phyloP scores from a whole-genome alignment of 2,888 invertebrate genomes.

The Seira sanloemensis region DNA sequence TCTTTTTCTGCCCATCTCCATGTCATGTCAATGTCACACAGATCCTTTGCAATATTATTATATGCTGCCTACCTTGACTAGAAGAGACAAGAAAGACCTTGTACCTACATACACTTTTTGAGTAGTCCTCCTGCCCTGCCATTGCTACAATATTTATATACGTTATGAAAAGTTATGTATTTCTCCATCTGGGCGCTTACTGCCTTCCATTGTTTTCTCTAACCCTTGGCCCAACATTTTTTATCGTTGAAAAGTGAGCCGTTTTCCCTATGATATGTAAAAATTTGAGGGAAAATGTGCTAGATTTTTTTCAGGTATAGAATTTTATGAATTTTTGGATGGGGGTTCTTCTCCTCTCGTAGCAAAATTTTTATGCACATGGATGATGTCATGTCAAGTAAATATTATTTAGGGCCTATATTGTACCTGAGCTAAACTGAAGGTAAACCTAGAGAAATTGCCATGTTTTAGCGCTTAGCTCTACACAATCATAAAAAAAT shows the following conservation, averaged over 20 bases:
- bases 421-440: no score
- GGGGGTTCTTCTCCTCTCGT: neutral
- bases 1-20: neutral
- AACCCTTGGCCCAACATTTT: neutral
- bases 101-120: neutral
- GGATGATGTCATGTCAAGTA: neutral
- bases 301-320: neutral
- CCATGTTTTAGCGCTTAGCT: no score
- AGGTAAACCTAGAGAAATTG: no score
- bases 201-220: neutral
- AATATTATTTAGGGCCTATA: neutral
- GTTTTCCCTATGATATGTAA: neutral
- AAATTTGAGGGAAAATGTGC: neutral
- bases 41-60: neutral
- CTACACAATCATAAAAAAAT: neutral
- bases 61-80: neutral
- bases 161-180: neutral
- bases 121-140: neutral
- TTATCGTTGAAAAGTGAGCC: neutral
- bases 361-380: neutral
- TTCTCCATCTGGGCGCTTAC: neutral
- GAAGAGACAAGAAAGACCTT: neutral
- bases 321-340: neutral
- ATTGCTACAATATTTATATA: neutral
- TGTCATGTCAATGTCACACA: neutral